Conservation (phyloP, 2,113 vertebrate species). For the Rhinoptilus africanus region DNA sequence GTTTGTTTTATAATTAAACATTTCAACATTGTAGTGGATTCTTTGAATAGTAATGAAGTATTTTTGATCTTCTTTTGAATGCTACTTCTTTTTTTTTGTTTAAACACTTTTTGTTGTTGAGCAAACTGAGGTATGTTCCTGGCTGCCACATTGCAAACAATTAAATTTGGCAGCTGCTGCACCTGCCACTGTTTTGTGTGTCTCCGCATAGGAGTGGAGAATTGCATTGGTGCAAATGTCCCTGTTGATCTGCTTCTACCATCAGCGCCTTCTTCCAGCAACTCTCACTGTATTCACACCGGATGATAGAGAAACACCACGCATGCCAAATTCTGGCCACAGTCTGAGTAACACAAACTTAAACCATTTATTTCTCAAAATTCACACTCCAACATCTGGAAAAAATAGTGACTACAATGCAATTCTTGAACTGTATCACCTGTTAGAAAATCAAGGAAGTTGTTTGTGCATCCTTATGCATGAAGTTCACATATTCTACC, state of each 20-base stretch:
- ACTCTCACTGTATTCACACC: background rate
- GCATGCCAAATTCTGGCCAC: background rate
- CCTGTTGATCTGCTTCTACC: background rate
- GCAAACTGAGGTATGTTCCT: constrained; percentile 33
- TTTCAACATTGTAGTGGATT: constrained; percentile 6
- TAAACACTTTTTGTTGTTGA: background rate
- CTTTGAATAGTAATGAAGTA: constrained; percentile 27
- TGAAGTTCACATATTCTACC: background rate
- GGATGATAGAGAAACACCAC: background rate
- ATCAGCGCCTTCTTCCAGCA: background rate
- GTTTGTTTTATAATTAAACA: constrained; percentile 1
- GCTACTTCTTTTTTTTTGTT: background rate
- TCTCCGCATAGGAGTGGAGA: constrained; percentile 24
- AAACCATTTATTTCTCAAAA: background rate
- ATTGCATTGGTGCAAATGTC: background rate
- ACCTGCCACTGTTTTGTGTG: background rate
- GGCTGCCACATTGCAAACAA: constrained; percentile 37
- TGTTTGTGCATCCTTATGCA: background rate
- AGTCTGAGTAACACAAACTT: background rate
- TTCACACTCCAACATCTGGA: background rate
- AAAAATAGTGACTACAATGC: background rate
- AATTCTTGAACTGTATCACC: background rate
- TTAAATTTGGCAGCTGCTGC: constrained; percentile 40
- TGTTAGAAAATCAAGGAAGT: background rate
- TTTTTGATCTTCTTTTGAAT: constrained; percentile 31